Percentiles rank a stretch among this genome's conserved stretches.
Conservation (phyloP, 2,888 invertebrate species). For the Theodoxus fluviatilis region DNA sequence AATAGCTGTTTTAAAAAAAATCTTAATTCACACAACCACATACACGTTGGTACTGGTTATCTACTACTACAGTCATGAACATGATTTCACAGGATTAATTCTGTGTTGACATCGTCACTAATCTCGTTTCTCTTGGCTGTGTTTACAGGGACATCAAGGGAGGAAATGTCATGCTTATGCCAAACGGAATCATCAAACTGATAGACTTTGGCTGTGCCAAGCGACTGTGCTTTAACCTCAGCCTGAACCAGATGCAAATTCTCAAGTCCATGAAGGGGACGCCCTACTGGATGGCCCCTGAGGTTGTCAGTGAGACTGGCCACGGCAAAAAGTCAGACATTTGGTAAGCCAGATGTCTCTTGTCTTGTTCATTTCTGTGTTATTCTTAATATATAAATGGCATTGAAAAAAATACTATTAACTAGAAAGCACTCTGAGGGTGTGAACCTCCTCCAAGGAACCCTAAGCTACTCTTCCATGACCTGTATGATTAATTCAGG, state of each 20-base stretch:
- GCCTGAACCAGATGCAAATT: constrained; percentile 55
- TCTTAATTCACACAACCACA: background rate
- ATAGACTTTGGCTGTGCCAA: constrained; percentile 67
- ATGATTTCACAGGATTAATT: background rate
- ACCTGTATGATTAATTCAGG: too few species aligned
- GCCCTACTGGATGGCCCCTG: constrained; percentile 67
- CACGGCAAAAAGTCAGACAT: constrained; percentile 66
- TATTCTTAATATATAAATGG: too few species aligned
- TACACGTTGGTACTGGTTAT: background rate
- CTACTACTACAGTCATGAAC: background rate
- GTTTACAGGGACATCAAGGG: constrained; percentile 65
- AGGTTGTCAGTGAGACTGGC: constrained; percentile 65
- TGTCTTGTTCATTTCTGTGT: too few species aligned
- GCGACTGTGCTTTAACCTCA: constrained; percentile 61
- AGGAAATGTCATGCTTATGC: constrained; percentile 66
- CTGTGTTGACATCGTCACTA: background rate
- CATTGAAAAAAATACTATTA: too few species aligned
- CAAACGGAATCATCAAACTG: constrained; percentile 64
- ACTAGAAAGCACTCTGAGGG: too few species aligned
- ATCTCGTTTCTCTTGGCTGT: background rate
- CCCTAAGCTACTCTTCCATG: too few species aligned
- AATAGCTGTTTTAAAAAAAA: background rate
- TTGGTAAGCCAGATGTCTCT: constrained; percentile 52
- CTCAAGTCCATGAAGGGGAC: constrained; percentile 65
- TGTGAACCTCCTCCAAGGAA: too few species aligned